Conservation (phyloP, 2,888 invertebrate genomes). For the Acanthococcus lagerstroemiae region DNA sequence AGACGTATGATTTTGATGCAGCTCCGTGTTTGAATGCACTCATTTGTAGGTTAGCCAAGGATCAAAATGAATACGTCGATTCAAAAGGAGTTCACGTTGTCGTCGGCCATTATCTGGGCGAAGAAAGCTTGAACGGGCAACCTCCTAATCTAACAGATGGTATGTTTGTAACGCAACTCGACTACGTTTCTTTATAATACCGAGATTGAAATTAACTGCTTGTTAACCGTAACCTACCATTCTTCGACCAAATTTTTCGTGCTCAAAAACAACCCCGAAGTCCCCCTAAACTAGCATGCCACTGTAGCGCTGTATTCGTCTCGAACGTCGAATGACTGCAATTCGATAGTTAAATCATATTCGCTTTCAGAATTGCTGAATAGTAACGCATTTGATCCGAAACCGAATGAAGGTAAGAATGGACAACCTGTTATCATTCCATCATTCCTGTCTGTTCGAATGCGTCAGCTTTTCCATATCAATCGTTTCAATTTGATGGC, state of each 20-base stretch:
- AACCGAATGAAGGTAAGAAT: constrained; percentile 61
- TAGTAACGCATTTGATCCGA: constrained; percentile 65
- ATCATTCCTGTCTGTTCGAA: constrained; percentile 60
- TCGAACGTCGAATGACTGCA: no score
- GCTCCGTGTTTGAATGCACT: not conserved
- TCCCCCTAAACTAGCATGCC: no score
- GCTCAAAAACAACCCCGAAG: no score
- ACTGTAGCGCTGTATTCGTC: no score
- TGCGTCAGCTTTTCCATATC: constrained; percentile 68
- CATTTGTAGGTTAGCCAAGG: not conserved
- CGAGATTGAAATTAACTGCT: no score
- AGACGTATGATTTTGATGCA: not conserved
- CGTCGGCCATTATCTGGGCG: constrained; percentile 81
- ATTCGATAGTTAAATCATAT: no score
- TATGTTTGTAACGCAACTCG: constrained; percentile 41
- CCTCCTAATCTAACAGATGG: constrained; percentile 65
- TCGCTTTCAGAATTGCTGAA: constrained; percentile 54
- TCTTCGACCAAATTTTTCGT: no score
- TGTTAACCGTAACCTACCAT: no score
- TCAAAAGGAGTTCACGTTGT: constrained; percentile 68
- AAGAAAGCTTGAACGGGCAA: constrained; percentile 47
- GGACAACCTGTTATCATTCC: constrained; percentile 71
- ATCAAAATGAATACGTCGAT: constrained; percentile 55
- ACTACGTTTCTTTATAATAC: not conserved
- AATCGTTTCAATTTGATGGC: constrained; percentile 82